Base-by-base conservation (phyloP, 1,140 invertebrate species). In the Asbolus verrucosus region DNA sequence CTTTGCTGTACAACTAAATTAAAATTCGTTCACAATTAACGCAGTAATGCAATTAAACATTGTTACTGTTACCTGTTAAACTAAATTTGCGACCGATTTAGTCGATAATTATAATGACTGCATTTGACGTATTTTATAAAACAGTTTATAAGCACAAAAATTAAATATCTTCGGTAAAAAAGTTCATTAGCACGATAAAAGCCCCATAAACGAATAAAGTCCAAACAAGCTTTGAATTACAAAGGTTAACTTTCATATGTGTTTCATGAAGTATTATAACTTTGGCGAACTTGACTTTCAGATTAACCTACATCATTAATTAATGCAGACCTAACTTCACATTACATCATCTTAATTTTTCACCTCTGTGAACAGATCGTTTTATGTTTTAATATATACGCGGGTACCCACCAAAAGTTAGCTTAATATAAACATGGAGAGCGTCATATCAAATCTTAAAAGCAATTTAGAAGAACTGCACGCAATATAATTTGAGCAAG, bases 1-100 rank as follows among this genome's bases (percentile, higher is more conserved):
- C n/a, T 27, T 54, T 24, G 8, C 19, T 24, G 6, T 5, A 54
- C 46, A 5, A 8, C n/a, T 54, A 27, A 27, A 11, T 27, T 50
- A 19, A 19, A n/a, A 19, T 50, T 27, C 9, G 18, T 54, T 54
- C 27, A 13, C 2, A 27, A 27, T n/a, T 54, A 54, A 27, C 27
- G 19, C 19, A 46, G 15, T 54, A 13, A 13, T 27, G 46, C 27
- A 13, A 54, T 27, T 54, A 54, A 54, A 27, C 19, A 8, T 9
- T n/a, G 21, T 27, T 8, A 13, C 13, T 14, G 46, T 27, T 54
- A 27, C 11, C 14, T 11, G 21, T 11, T 54, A 6, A 24, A n/a
- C 19, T 11, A 30, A 6, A 54, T 13, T 24, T 27, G 24, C 24
- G 24, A 27, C 24, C 3, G n/a, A n/a, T n/a, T n/a, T n/a, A n/a